These are phyloP conservation scores for Lypha dubia DNA, from an alignment of 2,888 invertebrate genomes.

Conservation along the genomic window DNA sequence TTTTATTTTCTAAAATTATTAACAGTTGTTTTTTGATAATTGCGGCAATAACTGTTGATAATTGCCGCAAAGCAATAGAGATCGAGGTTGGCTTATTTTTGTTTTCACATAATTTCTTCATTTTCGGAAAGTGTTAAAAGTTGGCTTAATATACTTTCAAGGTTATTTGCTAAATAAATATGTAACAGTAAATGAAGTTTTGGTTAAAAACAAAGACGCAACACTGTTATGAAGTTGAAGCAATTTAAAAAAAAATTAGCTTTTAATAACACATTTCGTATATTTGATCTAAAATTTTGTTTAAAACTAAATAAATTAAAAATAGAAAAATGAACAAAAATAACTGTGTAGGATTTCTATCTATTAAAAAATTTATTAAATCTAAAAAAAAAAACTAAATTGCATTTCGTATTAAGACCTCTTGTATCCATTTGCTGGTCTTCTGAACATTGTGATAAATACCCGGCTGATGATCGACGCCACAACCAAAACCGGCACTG, in stretches of 20 bases:
- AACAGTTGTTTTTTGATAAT: slow-evolving; percentile 33
- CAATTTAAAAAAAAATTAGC: not conserved
- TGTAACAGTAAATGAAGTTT: not conserved
- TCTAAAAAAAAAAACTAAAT: slow-evolving; percentile 37
- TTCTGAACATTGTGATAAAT: slow-evolving; percentile 92
- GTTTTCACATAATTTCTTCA: not conserved
- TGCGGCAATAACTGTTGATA: slow-evolving; percentile 48
- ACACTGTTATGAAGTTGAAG: not conserved
- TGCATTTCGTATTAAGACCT: slow-evolving; percentile 81
- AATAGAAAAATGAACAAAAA: slow-evolving; percentile 9
- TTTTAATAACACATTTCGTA: not conserved
- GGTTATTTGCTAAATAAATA: slow-evolving; percentile 33
- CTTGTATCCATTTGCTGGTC: slow-evolving; percentile 88
- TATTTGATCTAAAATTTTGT: not conserved
- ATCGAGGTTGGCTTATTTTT: not conserved
- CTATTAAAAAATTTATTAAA: not conserved
- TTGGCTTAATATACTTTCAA: slow-evolving; percentile 10
- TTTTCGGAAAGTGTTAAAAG: not conserved
- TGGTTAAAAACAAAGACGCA: not conserved
- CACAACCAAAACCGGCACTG: slow-evolving; percentile 93
- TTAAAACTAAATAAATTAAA: not conserved
- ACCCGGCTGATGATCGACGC: slow-evolving; percentile 92
- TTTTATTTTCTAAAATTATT: slow-evolving; percentile 4
- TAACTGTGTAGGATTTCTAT: not conserved
- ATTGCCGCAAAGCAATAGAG: slow-evolving; percentile 24